Evolutionary conservation across 2,888 invertebrate genomes (phyloP), one percentile per base, ranked within the genome.

Genomic region (Volucella inflata): DNA sequence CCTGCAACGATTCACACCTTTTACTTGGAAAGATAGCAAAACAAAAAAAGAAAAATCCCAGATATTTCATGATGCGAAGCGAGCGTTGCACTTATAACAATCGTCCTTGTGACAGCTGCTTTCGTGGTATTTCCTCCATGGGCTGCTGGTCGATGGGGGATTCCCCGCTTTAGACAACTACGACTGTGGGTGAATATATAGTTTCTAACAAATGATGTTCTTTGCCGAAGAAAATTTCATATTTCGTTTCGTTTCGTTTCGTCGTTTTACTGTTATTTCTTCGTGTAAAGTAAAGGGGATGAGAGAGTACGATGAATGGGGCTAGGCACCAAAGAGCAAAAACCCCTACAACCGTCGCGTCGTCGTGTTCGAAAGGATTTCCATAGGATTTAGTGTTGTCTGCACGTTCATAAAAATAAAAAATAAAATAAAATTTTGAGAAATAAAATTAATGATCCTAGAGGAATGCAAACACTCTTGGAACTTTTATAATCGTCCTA

Each of bases 101-200:
- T 70, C 55, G 70, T 79, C 59, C 44, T 65, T 75, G 76, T 76
- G 80, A 81, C 80, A 76, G 75, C 68, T 81, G 67, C 48, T 74
- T 59, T 11, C 10, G 40, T 14, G 8, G 40, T 30, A 38, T 40
- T 57, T 16, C 40, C 16, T 42, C 9, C 30, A 21, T 21, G 21
- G 21, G 21, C 21, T 21, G 21, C 0, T 4, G 21, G 1, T 21
- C 21, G 2, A 30, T 30, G 30, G 30, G 4, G 30, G 30, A 30
- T 30, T 30, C 38, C 51, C 40, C 14, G 42, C 38, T 14, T 16
- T 17, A 16, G 38, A 17, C 9, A 16, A 8, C 38, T 14, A 48
- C 21, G 50, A 67, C 75, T 67, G 67, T 59, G 55, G 74, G 36
- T 44, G 42, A 76, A 68, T 68, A 53, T 76, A 68, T 76, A 76